Conservation (phyloP, 2,888 invertebrate genomes). For the Temnothorax ravouxi region DNA sequence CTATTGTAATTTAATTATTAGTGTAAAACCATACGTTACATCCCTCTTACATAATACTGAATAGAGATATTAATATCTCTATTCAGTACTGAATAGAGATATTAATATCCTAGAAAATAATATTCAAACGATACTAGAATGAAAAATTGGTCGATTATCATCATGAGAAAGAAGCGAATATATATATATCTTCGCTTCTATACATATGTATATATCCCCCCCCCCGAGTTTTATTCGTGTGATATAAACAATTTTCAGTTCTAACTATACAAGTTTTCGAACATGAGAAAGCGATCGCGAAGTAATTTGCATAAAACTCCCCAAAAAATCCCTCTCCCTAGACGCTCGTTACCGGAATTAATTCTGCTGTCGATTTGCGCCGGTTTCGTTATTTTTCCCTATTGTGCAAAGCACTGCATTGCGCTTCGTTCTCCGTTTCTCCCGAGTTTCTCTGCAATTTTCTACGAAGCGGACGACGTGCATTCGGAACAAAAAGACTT, state of each 20-base stretch:
- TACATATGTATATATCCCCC: too few relatives aligned
- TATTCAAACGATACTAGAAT: neutral
- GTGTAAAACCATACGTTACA: too few relatives aligned
- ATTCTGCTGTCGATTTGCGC: constrained; percentile 50
- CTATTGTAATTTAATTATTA: too few relatives aligned
- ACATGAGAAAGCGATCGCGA: constrained; percentile 55
- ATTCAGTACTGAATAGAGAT: too few relatives aligned
- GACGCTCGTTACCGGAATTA: constrained; percentile 54
- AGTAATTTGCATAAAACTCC: constrained; percentile 53
- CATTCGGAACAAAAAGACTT: constrained; percentile 62
- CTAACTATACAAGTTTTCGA: constrained; percentile 65
- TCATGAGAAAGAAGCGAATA: neutral
- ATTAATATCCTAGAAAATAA: neutral
- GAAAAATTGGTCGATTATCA: neutral
- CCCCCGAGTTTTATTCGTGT: too few relatives aligned
- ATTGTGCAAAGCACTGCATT: constrained; percentile 35
- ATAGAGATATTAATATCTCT: neutral
- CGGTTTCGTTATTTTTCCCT: constrained; percentile 40
- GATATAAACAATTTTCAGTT: constrained; percentile 20
- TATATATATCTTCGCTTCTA: too few relatives aligned
- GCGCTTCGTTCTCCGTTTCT: constrained; percentile 50
- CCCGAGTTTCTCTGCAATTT: constrained; percentile 56
- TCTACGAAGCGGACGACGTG: constrained; percentile 51
- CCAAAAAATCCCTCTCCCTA: constrained; percentile 40
- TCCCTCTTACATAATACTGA: neutral